Evolutionary conservation across 2,888 invertebrate species (phyloP).

Genomic region (Agrotis exclamationis): DNA sequence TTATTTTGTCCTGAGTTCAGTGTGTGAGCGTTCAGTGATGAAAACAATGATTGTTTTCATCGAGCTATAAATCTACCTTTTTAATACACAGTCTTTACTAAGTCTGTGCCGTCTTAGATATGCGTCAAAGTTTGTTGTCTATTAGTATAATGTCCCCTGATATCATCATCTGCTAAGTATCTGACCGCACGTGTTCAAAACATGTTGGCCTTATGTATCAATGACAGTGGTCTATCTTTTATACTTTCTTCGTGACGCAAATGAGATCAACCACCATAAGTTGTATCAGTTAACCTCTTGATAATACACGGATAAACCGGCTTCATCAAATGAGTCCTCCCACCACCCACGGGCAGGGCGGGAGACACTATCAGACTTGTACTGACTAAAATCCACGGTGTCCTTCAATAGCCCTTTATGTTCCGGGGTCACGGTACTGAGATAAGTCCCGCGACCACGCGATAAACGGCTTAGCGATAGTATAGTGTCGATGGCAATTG

Average conservation of each 20-base stretch:
- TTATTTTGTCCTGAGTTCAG: neutral
- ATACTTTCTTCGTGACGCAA: slow-evolving; percentile 23
- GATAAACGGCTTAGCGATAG: too few species aligned
- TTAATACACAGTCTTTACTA: neutral
- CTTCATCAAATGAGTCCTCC: too few species aligned
- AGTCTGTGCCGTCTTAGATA: neutral
- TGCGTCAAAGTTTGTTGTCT: slow-evolving; percentile 21
- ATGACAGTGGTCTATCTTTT: slow-evolving; percentile 21
- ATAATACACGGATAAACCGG: too few species aligned
- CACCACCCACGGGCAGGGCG: too few species aligned
- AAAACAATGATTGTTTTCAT: neutral
- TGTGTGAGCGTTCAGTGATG: too few species aligned
- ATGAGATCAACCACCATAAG: neutral
- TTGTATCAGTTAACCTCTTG: neutral
- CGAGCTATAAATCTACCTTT: neutral
- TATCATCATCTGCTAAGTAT: slow-evolving; percentile 22
- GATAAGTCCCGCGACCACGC: too few species aligned
- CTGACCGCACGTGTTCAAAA: slow-evolving; percentile 19
- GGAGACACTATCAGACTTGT: too few species aligned
- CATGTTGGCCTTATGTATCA: neutral
- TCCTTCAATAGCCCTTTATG: too few species aligned
- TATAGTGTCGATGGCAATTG: too few species aligned
- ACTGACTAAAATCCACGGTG: too few species aligned
- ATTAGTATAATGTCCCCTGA: slow-evolving; percentile 8
- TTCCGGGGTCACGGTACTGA: too few species aligned